Evolutionary conservation across 2,113 vertebrate species (phyloP), one percentile per base, ranked within the genome.

Genomic region (Panurus biarmicus): DNA sequence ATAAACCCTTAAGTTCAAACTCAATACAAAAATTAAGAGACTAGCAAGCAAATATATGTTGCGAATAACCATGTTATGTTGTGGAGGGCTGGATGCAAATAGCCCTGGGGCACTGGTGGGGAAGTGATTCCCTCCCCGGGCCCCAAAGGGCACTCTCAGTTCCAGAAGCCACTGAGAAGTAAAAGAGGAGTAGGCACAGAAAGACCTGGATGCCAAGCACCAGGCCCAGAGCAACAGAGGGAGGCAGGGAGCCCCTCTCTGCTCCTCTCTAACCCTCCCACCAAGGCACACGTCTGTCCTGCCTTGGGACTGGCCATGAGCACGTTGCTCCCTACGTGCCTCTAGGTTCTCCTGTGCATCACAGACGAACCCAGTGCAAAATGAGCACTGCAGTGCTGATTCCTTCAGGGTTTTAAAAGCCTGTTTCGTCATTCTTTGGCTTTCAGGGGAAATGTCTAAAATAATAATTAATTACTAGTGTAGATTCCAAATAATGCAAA

Each of bases 141-240:
- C 36, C 85, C 33, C 75, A 69, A 18, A 36, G n/a, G 29, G 17
- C 31, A 31, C 31, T 38, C 3, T 83, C 83, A 50, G 81, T 85
- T 93, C 89, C 91, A 94, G 96, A 95, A 89, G 70, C 80, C 87
- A 75, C 51, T 77, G 89, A 95, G 90, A 78, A 79, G 35, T 88
- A 67, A 74, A 96, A 86, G 24, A 87, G 80, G 44, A 91, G 87
- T 38, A 96, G 87, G 85, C 93, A 88, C 81, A 44, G 50, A 36
- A 64, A 71, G 62, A 38, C 19, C 48, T 48, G 74, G 35, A 17
- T 80, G 56, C 9, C 44, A 38, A 81, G 48, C 1, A 3, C 6
- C 75, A 62, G 80, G 51, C 64, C 77, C 9, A 58, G 67, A 65
- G 75, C 40, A 54, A 4, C 0, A 10, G 75, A 38, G 48, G 38